Evolutionary conservation across 2,888 invertebrate genomes (phyloP).

Genomic region (Trachelus iudaicus): DNA sequence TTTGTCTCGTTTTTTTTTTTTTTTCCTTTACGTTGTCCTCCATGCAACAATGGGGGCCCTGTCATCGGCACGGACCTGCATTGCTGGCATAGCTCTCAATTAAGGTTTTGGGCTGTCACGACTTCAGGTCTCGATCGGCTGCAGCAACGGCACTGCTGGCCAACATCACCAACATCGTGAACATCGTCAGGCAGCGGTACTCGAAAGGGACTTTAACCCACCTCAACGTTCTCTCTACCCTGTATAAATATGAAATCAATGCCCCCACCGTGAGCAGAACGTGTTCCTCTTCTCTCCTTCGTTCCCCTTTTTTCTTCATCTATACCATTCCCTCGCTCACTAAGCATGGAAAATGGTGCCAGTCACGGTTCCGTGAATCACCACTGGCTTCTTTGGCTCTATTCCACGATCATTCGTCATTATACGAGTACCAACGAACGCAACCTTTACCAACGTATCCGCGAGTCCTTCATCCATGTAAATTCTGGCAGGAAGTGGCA

Average conservation of each 20-base stretch:
- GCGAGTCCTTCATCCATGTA: neutral
- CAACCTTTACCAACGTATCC: neutral
- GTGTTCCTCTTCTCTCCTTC: neutral
- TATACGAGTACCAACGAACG: neutral
- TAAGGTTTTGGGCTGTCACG: slow-evolving; percentile 27
- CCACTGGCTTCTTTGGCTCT: slow-evolving; percentile 9
- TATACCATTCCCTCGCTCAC: slow-evolving; percentile 15
- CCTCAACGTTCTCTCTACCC: slow-evolving; percentile 13
- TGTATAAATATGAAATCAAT: slow-evolving; percentile 44
- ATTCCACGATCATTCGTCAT: neutral
- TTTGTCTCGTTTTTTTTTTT: neutral
- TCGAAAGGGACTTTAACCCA: slow-evolving; percentile 19
- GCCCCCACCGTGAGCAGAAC: slow-evolving; percentile 23
- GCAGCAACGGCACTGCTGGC: neutral
- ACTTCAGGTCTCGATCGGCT: slow-evolving; percentile 12
- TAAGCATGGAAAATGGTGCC: slow-evolving; percentile 32
- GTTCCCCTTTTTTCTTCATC: neutral
- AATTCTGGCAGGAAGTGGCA: neutral
- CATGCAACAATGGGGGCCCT: slow-evolving; percentile 48
- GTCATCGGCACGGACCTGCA: slow-evolving; percentile 46
- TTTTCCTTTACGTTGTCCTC: slow-evolving; percentile 21
- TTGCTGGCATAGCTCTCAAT: slow-evolving; percentile 53
- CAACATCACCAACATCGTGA: neutral
- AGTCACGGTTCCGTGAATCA: slow-evolving; percentile 38
- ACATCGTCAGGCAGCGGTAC: slow-evolving; percentile 8